These are phyloP conservation scores for Drosophila sturtevanti DNA, from an alignment of 1,140 invertebrate genomes.

Conservation along the genomic window DNA sequence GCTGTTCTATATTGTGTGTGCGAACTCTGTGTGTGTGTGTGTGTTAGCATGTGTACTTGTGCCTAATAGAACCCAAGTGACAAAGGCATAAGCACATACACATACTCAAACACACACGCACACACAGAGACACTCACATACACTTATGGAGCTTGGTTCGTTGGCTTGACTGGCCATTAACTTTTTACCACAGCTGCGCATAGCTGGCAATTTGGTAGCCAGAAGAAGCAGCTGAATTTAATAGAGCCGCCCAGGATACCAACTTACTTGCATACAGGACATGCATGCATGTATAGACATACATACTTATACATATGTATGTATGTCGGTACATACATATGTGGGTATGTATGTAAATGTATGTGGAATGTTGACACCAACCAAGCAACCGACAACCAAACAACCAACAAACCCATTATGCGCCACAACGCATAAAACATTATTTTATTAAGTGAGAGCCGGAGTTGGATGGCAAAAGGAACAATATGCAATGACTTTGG, in stretches of 20 bases:
- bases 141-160: slow-evolving; percentile 2
- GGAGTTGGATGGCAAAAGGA: slow-evolving; percentile 15
- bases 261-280: slow-evolving; percentile 50
- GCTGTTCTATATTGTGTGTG: slow-evolving; percentile 4
- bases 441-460: slow-evolving; percentile 71
- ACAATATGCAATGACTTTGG: slow-evolving; percentile 50
- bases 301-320: too few relatives aligned
- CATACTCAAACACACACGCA: slow-evolving; percentile 10
- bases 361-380: slow-evolving; percentile 44
- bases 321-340: too few relatives aligned
- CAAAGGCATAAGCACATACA: slow-evolving; percentile 54
- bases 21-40: slow-evolving; percentile 13
- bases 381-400: slow-evolving; percentile 20
- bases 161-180: slow-evolving; percentile 62
- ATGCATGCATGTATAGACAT: slow-evolving; percentile 12
- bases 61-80: slow-evolving; percentile 75
- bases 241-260: slow-evolving; percentile 61
- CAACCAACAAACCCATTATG: slow-evolving; percentile 47
- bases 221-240: slow-evolving; percentile 61
- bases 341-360: slow-evolving; percentile 7
- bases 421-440: slow-evolving; percentile 66
- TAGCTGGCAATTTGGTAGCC: slow-evolving; percentile 55
- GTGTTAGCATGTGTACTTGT: slow-evolving; percentile 43
- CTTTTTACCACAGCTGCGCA: slow-evolving; percentile 53
- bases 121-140: not conserved